Conservation (phyloP, 2,113 vertebrate genomes). For the Cathartes aura region DNA sequence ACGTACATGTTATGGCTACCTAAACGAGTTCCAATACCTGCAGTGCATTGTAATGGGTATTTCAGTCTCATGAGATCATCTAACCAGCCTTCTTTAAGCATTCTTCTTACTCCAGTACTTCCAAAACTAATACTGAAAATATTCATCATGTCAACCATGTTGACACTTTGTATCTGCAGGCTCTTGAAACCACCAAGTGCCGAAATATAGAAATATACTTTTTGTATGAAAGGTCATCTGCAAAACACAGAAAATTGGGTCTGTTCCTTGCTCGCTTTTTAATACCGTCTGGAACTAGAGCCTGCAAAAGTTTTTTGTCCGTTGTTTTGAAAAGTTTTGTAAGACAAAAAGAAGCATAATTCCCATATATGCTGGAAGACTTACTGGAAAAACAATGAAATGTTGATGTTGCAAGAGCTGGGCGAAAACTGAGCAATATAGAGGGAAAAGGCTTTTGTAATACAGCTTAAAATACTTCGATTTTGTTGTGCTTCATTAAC, state of each 20-base stretch:
- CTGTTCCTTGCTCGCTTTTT: slow-evolving; percentile 31
- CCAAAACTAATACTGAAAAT: slow-evolving; percentile 54
- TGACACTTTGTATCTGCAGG: slow-evolving; percentile 49
- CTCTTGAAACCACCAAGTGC: slow-evolving; percentile 40
- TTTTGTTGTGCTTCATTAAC: neutral
- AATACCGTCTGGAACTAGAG: slow-evolving; percentile 18
- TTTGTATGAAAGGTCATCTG: slow-evolving; percentile 47
- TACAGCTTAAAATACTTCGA: neutral
- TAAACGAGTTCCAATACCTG: neutral
- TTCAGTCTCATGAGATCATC: slow-evolving; percentile 10
- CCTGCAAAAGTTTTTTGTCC: neutral
- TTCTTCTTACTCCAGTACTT: slow-evolving; percentile 5
- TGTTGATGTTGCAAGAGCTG: slow-evolving; percentile 35
- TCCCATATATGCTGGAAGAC: slow-evolving; percentile 17
- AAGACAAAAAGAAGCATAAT: neutral
- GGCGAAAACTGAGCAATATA: neutral
- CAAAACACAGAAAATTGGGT: slow-evolving; percentile 38
- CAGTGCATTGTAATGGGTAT: slow-evolving; percentile 16
- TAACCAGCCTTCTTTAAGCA: slow-evolving; percentile 23
- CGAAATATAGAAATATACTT: slow-evolving; percentile 7
- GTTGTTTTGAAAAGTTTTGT: slow-evolving; percentile 32
- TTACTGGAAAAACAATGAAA: slow-evolving; percentile 42
- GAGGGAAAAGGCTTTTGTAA: slow-evolving; percentile 10
- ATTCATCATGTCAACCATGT: slow-evolving; percentile 17
- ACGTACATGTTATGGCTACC: neutral